These are phyloP conservation scores for Amphibalanus amphitrite DNA, from an alignment of 1,140 invertebrate genomes.

Conservation along the genomic window DNA sequence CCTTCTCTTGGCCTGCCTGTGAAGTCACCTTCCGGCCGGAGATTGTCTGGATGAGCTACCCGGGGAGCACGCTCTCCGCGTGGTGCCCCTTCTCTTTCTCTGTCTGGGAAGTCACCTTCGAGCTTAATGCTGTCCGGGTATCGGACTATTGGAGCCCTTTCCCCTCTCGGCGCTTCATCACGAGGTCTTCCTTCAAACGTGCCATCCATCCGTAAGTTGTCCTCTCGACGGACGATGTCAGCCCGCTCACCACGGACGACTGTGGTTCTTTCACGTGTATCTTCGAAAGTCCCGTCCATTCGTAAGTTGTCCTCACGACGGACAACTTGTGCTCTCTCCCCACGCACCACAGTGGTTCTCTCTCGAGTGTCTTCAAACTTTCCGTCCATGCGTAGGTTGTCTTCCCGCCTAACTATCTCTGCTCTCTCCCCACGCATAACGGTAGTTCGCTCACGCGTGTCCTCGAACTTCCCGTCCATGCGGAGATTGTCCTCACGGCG, in stretches of 20 bases:
- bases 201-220: slow-evolving; percentile 39
- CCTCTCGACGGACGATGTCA: slow-evolving; percentile 27
- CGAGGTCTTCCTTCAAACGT: slow-evolving; percentile 24
- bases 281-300: slow-evolving; percentile 41
- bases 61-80: slow-evolving; percentile 23
- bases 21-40: slow-evolving; percentile 34
- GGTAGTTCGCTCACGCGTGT: slow-evolving; percentile 24
- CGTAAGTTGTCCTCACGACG: slow-evolving; percentile 33
- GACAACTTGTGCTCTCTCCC: slow-evolving; percentile 18
- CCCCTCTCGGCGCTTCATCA: slow-evolving; percentile 11
- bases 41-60: slow-evolving; percentile 34
- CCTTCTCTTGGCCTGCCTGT: slow-evolving; percentile 10
- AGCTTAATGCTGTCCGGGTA: slow-evolving; percentile 19
- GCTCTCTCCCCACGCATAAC: slow-evolving; percentile 19
- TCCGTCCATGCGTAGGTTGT: slow-evolving; percentile 41
- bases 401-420: slow-evolving; percentile 25
- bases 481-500: slow-evolving; percentile 40
- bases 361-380: slow-evolving; percentile 27
- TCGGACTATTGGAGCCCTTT: slow-evolving; percentile 16
- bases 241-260: slow-evolving; percentile 27
- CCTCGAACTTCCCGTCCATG: slow-evolving; percentile 37
- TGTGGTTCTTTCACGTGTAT: slow-evolving; percentile 15
- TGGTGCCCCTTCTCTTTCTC: slow-evolving; percentile 7
- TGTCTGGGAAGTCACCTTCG: slow-evolving; percentile 18
- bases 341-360: slow-evolving; percentile 13